phyloP scores from a whole-genome alignment of 30 jellyfish, hydroid and myxozoan genomes.

The Chrysaora quinquecirrha region DNA sequence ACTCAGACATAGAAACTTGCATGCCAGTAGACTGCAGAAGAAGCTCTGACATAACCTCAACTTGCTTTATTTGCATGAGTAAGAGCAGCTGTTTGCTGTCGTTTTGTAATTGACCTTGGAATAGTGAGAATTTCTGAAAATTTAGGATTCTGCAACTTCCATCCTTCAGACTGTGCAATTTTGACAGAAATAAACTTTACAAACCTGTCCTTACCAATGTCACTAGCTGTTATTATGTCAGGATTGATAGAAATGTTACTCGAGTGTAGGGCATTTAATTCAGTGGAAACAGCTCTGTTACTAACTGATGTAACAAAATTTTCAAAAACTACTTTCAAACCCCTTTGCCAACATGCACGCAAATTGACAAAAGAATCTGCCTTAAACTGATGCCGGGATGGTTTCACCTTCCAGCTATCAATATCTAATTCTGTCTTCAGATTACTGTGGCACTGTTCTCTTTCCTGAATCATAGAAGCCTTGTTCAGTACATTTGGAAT shows the following conservation, averaged over 20 bases:
- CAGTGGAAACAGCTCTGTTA: neutral
- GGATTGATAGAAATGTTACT: neutral
- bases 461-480: too few relatives aligned
- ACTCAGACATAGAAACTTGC: constrained; percentile 30
- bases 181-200: constrained; percentile 41
- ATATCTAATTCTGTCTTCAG: constrained; percentile 19
- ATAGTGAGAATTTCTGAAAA: too few relatives aligned
- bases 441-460: constrained; percentile 36
- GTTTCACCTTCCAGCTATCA: constrained; percentile 9
- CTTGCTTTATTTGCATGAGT: constrained; percentile 34
- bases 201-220: constrained; percentile 14
- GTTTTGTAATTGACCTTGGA: constrained; percentile 2
- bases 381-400: constrained; percentile 10
- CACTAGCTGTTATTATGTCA: constrained; percentile 10
- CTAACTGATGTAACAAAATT: neutral
- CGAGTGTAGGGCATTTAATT: constrained; percentile 1
- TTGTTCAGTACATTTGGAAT: too few relatives aligned
- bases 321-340: constrained; percentile 7
- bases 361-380: constrained; percentile 16
- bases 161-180: constrained; percentile 17
- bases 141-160: constrained; percentile 38
- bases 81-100: constrained; percentile 40
- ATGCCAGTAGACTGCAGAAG: too few relatives aligned
- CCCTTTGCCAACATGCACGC: constrained; percentile 46
- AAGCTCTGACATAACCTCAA: too few relatives aligned